Percentiles rank a stretch among this genome's conserved stretches.
Conservation (phyloP, 1,140 invertebrate species). For the Penaeus vannamei region DNA sequence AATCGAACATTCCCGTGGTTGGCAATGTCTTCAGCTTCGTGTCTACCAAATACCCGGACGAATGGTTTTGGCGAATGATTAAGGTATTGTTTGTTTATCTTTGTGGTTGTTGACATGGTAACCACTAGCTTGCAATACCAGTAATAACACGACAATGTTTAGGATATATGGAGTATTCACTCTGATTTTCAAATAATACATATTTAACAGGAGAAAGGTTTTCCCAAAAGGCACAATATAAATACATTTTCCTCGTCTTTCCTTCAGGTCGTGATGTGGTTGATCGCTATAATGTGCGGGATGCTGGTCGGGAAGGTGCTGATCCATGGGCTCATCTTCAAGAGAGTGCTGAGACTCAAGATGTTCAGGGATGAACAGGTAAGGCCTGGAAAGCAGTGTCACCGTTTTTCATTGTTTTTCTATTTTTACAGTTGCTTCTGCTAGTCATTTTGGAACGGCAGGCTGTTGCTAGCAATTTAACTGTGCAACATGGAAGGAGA, state of each 20-base stretch:
- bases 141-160: too few species aligned
- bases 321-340: conserved; percentile 73
- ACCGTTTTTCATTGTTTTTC: not conserved
- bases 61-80: conserved; percentile 74
- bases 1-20: conserved; percentile 75
- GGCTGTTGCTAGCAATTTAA: too few species aligned
- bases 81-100: conserved; percentile 70
- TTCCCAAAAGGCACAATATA: not conserved
- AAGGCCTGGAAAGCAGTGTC: not conserved
- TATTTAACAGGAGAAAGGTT: too few species aligned
- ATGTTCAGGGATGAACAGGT: conserved; percentile 76
- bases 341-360: conserved; percentile 73
- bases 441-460: too few species aligned
- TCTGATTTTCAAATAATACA: too few species aligned
- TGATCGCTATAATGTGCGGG: conserved; percentile 74
- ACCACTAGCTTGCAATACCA: too few species aligned
- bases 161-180: too few species aligned
- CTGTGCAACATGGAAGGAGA: too few species aligned
- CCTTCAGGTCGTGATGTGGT: conserved; percentile 74
- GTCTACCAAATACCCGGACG: conserved; percentile 74
- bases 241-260: conserved; percentile 1
- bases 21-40: conserved; percentile 77
- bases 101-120: too few species aligned
- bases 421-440: not conserved
- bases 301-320: conserved; percentile 75